Conservation (phyloP, 2,888 invertebrate genomes). For the Hemithea aestivaria region DNA sequence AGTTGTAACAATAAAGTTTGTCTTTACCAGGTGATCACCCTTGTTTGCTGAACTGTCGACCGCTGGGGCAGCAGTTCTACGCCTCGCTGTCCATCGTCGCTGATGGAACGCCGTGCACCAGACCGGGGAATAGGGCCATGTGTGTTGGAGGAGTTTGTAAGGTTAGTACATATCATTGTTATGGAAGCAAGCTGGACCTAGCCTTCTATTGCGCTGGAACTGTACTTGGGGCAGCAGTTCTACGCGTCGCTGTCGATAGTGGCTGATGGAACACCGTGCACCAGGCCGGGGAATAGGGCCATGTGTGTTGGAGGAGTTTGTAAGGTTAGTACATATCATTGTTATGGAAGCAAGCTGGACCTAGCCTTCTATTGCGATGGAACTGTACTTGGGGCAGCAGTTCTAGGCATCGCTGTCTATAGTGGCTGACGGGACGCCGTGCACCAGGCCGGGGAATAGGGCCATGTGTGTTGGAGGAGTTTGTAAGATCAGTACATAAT, state of each 20-base stretch:
- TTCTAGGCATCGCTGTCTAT: conserved; percentile 91
- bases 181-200: too few relatives aligned
- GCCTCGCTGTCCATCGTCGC: conserved; percentile 89
- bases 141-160: conserved; percentile 91
- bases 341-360: too few relatives aligned
- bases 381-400: too few relatives aligned
- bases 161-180: conserved; percentile 74
- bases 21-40: conserved; percentile 64
- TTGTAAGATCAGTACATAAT: conserved; percentile 89
- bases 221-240: too few relatives aligned
- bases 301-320: conserved; percentile 90
- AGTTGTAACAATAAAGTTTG: too few relatives aligned
- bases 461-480: conserved; percentile 89
- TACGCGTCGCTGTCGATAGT: conserved; percentile 90
- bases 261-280: conserved; percentile 89
- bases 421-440: conserved; percentile 89
- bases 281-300: conserved; percentile 81
- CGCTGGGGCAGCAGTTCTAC: conserved; percentile 89
- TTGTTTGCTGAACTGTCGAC: conserved; percentile 90
- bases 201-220: too few relatives aligned
- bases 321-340: conserved; percentile 81
- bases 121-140: conserved; percentile 82
- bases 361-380: too few relatives aligned
- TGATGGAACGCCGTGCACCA: conserved; percentile 88
- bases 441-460: conserved; percentile 80